phyloP scores from a whole-genome alignment of 2,888 invertebrate genomes.

The Cryptus viduatorius region DNA sequence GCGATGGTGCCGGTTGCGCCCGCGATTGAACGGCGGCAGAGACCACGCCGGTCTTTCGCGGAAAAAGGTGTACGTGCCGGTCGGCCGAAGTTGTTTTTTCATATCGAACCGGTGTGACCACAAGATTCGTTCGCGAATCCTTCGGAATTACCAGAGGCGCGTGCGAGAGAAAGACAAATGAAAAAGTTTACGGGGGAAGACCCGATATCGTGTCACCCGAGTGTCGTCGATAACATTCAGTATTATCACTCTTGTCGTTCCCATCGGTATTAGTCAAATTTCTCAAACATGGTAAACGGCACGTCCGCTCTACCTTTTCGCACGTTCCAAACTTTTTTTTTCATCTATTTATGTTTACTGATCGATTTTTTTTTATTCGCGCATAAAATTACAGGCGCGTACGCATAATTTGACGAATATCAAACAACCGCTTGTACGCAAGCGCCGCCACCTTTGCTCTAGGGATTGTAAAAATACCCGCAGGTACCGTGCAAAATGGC shows the following conservation, averaged over 20 bases:
- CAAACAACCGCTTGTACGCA: no score
- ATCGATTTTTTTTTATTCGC: no score
- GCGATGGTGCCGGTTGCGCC: not conserved
- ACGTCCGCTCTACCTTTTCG: no score
- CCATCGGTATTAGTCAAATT: no score
- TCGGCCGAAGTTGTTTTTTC: not conserved
- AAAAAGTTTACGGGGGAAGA: not conserved
- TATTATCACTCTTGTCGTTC: not conserved
- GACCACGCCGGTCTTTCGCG: not conserved
- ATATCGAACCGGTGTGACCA: conserved; percentile 18
- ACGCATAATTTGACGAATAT: no score
- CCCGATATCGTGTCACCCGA: not conserved
- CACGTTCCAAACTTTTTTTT: no score
- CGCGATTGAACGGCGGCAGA: not conserved
- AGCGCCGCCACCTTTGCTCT: no score
- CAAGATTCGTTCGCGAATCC: conserved; percentile 1
- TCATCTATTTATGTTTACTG: no score
- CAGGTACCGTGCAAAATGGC: not conserved
- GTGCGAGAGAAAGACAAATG: not conserved
- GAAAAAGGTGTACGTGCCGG: not conserved
- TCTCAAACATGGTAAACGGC: no score
- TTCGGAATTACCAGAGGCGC: conserved; percentile 14
- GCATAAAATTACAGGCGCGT: no score
- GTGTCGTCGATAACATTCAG: not conserved
- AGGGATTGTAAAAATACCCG: no score